Evolutionary conservation across 2,888 invertebrate genomes (phyloP).

Genomic region (Acanthosepion pharaonis): DNA sequence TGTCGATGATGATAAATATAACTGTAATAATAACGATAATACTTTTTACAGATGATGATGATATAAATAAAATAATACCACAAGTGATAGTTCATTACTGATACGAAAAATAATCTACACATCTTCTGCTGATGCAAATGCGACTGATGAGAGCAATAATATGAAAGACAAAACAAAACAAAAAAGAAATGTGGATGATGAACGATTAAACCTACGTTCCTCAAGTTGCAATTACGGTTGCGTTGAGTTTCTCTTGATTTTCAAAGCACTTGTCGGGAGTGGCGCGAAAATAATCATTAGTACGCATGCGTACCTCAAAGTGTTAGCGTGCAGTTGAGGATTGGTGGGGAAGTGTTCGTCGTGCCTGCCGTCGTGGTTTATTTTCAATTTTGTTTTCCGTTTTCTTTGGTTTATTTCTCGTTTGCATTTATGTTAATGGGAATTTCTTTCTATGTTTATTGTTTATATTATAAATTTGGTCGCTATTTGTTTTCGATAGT

Average conservation of each 20-base stretch:
- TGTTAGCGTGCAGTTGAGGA: not conserved
- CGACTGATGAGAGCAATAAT: not conserved
- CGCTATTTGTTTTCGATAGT: not conserved
- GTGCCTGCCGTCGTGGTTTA: not conserved
- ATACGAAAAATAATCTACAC: not conserved
- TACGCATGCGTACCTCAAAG: not conserved
- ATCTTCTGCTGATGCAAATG: not conserved
- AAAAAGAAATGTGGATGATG: not conserved
- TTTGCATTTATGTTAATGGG: not conserved
- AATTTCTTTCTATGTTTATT: not conserved
- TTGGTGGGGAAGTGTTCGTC: not conserved
- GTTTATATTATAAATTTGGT: not conserved
- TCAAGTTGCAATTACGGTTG: slow-evolving; percentile 12
- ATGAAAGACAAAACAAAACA: not conserved
- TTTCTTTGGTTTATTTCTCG: not conserved
- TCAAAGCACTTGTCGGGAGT: not conserved
- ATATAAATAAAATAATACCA: not conserved
- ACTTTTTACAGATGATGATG: not conserved
- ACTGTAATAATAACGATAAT: not conserved
- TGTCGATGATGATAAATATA: not conserved
- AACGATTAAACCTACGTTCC: slow-evolving; percentile 33
- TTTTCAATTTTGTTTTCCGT: not conserved
- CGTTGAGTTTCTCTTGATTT: not conserved
- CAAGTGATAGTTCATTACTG: not conserved
- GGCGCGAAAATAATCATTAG: not conserved